A percentile compares a stretch with the other conserved stretches of the same genome.
Conservation (phyloP, 2,888 invertebrate species). For the Apodemia hepburni region DNA sequence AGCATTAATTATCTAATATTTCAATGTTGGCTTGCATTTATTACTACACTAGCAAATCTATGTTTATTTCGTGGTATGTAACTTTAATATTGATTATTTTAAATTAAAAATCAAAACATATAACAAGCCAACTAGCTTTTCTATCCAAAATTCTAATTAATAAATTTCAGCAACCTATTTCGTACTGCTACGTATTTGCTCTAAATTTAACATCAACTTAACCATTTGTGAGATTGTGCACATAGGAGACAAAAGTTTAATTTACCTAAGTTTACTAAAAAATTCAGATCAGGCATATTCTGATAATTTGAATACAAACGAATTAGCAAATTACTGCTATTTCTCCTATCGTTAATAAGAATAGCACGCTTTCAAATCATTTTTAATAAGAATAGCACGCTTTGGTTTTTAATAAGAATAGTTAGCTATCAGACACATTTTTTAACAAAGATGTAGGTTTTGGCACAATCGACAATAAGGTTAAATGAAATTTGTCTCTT, state of each 20-base stretch:
- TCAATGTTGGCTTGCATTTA: constrained; percentile 37
- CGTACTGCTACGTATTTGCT: constrained; percentile 8
- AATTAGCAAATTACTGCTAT: background rate
- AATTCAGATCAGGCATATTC: background rate
- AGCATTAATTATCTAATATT: constrained; percentile 32
- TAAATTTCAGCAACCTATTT: constrained; percentile 3
- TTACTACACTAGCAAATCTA: constrained; percentile 28
- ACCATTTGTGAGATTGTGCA: constrained; percentile 13
- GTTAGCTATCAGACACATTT: background rate
- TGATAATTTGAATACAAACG: background rate
- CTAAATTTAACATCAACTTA: constrained; percentile 2
- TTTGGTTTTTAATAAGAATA: too few relatives aligned
- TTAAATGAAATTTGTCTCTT: background rate
- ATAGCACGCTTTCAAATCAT: too few relatives aligned
- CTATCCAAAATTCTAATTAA: constrained; percentile 12
- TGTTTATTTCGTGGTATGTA: constrained; percentile 5
- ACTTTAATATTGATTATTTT: background rate
- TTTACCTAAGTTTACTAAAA: background rate
- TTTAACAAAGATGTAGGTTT: background rate
- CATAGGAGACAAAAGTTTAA: background rate
- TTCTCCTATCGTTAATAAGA: background rate
- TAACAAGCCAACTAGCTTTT: constrained; percentile 13
- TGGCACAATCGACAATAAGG: constrained; percentile 12
- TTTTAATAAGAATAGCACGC: too few relatives aligned
- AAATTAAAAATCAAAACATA: constrained; percentile 10